phyloP scores from a whole-genome alignment of 2,888 invertebrate genomes.

The Argyra leucocephala region DNA sequence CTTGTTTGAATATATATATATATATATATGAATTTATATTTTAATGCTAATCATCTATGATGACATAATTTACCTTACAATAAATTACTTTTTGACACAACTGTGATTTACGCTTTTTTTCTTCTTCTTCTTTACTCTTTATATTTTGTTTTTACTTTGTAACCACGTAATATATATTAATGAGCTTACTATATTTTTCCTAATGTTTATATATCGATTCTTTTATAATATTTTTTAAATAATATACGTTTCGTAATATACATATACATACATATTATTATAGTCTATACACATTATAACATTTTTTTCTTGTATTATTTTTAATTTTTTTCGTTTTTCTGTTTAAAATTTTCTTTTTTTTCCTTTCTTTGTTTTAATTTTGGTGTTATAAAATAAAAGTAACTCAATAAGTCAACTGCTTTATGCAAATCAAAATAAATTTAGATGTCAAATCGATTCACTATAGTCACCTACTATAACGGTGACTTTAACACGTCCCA shows the following conservation, averaged over 20 bases:
- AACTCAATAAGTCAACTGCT: neutral
- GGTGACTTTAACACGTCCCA: neutral
- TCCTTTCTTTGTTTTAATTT: too few species aligned
- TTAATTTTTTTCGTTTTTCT: too few species aligned
- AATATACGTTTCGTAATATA: too few species aligned
- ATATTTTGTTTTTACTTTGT: neutral
- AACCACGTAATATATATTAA: slow-evolving; percentile 1
- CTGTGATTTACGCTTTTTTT: neutral
- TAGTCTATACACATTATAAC: too few species aligned
- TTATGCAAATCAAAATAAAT: slow-evolving; percentile 6
- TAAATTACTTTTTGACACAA: neutral
- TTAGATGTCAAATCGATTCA: slow-evolving; percentile 6
- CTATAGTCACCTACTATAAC: neutral
- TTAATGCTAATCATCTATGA: slow-evolving; percentile 3
- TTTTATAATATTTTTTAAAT: too few species aligned
- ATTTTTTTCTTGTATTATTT: too few species aligned
- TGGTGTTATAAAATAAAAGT: too few species aligned
- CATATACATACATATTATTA: too few species aligned
- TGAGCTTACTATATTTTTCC: neutral
- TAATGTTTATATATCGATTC: too few species aligned
- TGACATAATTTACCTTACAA: neutral
- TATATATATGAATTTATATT: too few species aligned
- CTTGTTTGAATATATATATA: too few species aligned
- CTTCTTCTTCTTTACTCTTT: neutral
- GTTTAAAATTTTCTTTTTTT: too few species aligned